Percentiles rank a stretch among this genome's conserved stretches.
These are phyloP conservation scores for Caenorhabditis sulstoni DNA, from an alignment of 2,888 invertebrate species.

Conservation along the genomic window DNA sequence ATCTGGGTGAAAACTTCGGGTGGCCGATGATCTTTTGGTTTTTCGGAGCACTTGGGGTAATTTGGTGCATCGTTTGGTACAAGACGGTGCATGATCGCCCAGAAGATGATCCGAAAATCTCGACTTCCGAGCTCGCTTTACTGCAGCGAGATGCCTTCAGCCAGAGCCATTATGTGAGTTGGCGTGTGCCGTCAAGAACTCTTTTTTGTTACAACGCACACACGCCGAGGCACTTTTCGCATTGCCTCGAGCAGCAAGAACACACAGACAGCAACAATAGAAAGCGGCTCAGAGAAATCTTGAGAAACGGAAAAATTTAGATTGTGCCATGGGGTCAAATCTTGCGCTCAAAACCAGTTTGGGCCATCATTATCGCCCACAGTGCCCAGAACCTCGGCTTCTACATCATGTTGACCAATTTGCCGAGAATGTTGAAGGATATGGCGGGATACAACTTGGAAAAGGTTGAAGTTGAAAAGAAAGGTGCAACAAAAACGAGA, in stretches of 20 bases:
- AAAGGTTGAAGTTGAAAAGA: conserved; percentile 52
- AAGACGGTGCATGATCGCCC: conserved; percentile 81
- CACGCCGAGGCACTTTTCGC: conserved; percentile 36
- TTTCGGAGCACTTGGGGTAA: conserved; percentile 80
- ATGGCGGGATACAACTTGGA: conserved; percentile 78
- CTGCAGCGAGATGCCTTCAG: conserved; percentile 80
- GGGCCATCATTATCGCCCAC: conserved; percentile 82
- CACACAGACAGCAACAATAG: conserved; percentile 50
- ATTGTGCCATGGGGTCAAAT: conserved; percentile 81
- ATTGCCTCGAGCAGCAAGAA: background rate
- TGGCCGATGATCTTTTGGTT: conserved; percentile 85
- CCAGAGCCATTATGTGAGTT: conserved; percentile 70
- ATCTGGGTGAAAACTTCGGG: conserved; percentile 81
- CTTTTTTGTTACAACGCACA: conserved; percentile 44
- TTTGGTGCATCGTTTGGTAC: conserved; percentile 80
- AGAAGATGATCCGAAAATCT: conserved; percentile 81
- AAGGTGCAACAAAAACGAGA: no score
- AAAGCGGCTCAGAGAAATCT: background rate
- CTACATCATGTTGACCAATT: conserved; percentile 82
- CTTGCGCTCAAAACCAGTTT: conserved; percentile 81
- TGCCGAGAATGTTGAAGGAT: conserved; percentile 82
- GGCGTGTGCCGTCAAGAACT: conserved; percentile 20
- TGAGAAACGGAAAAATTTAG: conserved; percentile 51
- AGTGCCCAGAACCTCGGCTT: conserved; percentile 83
- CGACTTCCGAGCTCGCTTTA: conserved; percentile 81